Evolutionary conservation across 30 jellyfish, hydroid and myxozoan genomes (phyloP).

Genomic region (Cassiopea andromeda): DNA sequence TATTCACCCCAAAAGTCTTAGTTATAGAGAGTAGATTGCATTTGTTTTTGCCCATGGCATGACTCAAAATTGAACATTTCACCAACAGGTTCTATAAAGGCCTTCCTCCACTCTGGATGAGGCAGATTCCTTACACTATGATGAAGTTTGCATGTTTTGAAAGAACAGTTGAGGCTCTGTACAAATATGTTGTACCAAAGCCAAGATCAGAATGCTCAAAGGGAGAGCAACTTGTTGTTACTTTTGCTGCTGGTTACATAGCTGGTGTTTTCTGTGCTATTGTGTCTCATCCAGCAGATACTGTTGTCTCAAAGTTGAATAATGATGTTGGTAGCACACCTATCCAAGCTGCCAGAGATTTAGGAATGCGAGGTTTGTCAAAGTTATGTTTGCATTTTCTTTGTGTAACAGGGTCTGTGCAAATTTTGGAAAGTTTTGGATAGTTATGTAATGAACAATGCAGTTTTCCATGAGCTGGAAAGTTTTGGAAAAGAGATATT

Average conservation of each 20-base stretch:
- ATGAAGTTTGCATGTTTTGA: conserved; percentile 99
- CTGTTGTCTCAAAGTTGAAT: conserved; percentile 97
- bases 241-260: conserved; percentile 98
- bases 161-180: conserved; percentile 94
- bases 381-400: background rate
- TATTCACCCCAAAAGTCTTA: too few species aligned
- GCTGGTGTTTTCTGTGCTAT: conserved; percentile 99
- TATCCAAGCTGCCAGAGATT: conserved; percentile 94
- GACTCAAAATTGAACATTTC: background rate
- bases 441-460: too few species aligned
- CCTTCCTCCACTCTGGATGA: conserved; percentile 98
- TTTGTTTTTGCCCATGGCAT: background rate
- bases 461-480: too few species aligned
- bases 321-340: conserved; percentile 98
- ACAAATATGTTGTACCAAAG: conserved; percentile 94
- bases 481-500: too few species aligned
- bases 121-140: conserved; percentile 99
- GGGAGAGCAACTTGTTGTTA: conserved; percentile 95
- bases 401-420: background rate
- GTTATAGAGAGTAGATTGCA: too few species aligned
- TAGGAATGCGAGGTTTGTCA: conserved; percentile 94
- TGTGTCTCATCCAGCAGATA: conserved; percentile 99
- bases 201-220: conserved; percentile 98
- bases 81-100: conserved; percentile 93
- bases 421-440: too few species aligned